A percentile compares a stretch with the other conserved stretches of the same genome.
Evolutionary conservation across 2,113 vertebrate genomes (phyloP).

Genomic region (Colaptes auratus): DNA sequence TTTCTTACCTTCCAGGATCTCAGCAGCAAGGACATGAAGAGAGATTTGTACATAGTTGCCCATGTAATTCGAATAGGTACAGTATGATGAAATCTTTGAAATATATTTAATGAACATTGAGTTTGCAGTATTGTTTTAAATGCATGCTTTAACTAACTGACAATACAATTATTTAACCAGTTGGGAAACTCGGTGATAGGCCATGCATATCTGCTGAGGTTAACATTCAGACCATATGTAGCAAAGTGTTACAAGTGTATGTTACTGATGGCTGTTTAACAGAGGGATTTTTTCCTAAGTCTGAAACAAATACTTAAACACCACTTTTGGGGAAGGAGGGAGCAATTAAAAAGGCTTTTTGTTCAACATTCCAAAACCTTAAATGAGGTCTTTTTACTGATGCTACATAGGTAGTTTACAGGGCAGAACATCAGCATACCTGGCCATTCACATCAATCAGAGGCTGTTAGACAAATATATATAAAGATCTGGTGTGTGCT

Average conservation of each 20-base stretch:
- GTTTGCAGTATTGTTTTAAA: not conserved
- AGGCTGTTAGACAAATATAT: not conserved
- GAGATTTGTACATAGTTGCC: constrained; percentile 93
- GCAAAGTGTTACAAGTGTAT: not conserved
- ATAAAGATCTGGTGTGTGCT: not conserved
- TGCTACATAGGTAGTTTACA: not conserved
- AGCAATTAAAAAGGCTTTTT: not conserved
- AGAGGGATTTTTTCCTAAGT: not conserved
- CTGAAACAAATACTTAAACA: not conserved
- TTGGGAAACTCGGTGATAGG: not conserved
- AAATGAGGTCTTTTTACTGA: not conserved
- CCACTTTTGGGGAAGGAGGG: not conserved
- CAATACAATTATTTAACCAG: not conserved
- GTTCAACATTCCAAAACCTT: not conserved
- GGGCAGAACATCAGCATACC: not conserved
- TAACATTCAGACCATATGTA: not conserved
- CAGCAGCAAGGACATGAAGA: constrained; percentile 97
- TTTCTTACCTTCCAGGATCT: constrained; percentile 84
- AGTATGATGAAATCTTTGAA: constrained; percentile 29
- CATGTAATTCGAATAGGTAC: constrained; percentile 95
- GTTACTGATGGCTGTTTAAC: not conserved
- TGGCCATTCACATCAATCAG: not conserved
- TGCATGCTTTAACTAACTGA: not conserved
- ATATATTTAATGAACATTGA: not conserved
- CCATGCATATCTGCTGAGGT: not conserved